Base-by-base conservation (phyloP, 2,113 vertebrate genomes). In the Peucedramus taeniatus region DNA sequence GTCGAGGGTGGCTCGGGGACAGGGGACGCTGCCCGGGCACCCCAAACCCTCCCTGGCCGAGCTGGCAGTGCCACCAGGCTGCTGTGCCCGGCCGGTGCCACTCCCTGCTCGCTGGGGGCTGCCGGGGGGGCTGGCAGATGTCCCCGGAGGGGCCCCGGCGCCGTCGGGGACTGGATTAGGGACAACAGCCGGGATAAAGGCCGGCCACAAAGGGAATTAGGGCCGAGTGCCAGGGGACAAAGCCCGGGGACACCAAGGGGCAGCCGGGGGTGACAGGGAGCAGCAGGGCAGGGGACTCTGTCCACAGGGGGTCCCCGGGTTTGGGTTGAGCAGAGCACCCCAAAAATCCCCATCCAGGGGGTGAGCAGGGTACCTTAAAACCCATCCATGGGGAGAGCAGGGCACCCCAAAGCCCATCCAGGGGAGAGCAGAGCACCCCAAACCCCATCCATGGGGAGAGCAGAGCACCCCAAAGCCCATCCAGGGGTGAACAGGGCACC, bases 231-330 rank as follows among this genome's bases (percentile, higher is more conserved):
- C 74, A 53, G 23, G 69, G 88, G 78, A 80, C 91, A 90, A 72
- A 91, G 80, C 4, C 85, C 1, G 1, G 53, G n/a, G 77, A 79
- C 86, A 83, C 72, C 54, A 71, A 15, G 4, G 11, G 21, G 81
- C 84, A 90, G 47, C 53, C 49, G 4, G 50, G 68, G 81, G 54
- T 69, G 78, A 16, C 1, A 2, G 23, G 35, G 53, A 39, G 3
- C 21, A 56, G 37, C 56, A 63, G 51, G 35, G 47, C 17, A 13
- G 65, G 77, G 80, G 37, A 35, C 5, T 9, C 28, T 0, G 1
- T 4, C 22, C 7, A 1, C 24, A 9, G 0, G 1, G 2, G 1
- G 4, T 7, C 17, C 47, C 56, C 1, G 3, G 12, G 37, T 35
- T 23, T 21, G 47, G 42, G 24, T 13, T 9, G 20, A 35, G 18